These are phyloP conservation scores for Plutomurus gul DNA, from an alignment of 1,140 invertebrate species.

Conservation along the genomic window DNA sequence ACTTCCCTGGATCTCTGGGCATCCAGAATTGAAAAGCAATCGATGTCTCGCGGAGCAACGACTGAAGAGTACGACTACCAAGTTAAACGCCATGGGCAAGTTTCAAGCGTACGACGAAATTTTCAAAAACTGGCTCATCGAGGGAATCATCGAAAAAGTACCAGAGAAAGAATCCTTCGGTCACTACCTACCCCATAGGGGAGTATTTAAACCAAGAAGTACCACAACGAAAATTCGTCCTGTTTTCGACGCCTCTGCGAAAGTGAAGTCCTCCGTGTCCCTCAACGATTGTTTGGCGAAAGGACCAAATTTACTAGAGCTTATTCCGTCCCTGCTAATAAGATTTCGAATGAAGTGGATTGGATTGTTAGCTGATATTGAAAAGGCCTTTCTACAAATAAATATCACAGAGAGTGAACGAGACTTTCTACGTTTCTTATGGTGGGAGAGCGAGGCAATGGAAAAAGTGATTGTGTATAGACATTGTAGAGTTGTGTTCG, in stretches of 20 bases:
- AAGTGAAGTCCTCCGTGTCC: conserved; percentile 52
- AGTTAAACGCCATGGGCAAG: neutral
- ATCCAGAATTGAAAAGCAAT: neutral
- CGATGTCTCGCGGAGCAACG: neutral
- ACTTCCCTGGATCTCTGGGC: neutral
- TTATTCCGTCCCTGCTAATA: conserved; percentile 40
- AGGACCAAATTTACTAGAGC: conserved; percentile 55
- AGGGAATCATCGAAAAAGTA: conserved; percentile 48
- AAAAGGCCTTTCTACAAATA: conserved; percentile 53
- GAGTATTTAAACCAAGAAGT: conserved; percentile 46
- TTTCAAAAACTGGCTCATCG: conserved; percentile 37
- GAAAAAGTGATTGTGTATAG: conserved; percentile 12
- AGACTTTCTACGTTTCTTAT: conserved; percentile 57
- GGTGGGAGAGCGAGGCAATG: conserved; percentile 46
- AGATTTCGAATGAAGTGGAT: conserved; percentile 42
- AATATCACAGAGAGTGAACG: neutral
- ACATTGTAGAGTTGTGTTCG: conserved; percentile 40
- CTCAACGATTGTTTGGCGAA: conserved; percentile 57
- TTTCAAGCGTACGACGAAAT: conserved; percentile 1
- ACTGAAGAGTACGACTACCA: neutral
- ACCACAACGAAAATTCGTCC: conserved; percentile 47
- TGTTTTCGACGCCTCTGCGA: conserved; percentile 54
- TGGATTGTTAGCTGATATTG: conserved; percentile 54
- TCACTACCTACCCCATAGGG: conserved; percentile 53
- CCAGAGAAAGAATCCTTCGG: neutral